These are phyloP conservation scores for Labeo catla DNA, from an alignment of 2,113 vertebrate genomes.

Conservation along the genomic window DNA sequence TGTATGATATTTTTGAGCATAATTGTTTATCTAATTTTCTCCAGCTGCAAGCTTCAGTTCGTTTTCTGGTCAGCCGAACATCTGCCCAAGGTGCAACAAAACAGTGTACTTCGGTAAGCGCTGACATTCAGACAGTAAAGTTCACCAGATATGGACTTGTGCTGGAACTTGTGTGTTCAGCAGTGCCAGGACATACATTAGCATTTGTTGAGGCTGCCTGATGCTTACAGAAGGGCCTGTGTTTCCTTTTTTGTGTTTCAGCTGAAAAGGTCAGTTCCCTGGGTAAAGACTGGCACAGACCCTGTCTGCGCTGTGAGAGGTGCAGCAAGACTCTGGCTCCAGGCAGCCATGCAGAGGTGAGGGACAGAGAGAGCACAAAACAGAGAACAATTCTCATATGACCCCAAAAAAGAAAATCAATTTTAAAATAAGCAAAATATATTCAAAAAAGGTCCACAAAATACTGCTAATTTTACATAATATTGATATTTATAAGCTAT, in stretches of 20 bases:
- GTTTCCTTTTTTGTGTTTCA: slow-evolving; percentile 59
- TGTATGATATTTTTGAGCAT: neutral
- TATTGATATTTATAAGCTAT: too few species aligned
- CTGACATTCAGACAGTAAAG: slow-evolving; percentile 27
- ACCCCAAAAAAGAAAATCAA: too few species aligned
- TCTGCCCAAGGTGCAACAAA: slow-evolving; percentile 92
- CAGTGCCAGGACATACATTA: slow-evolving; percentile 1
- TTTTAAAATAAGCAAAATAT: too few species aligned
- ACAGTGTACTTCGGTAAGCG: slow-evolving; percentile 93
- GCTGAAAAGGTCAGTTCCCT: slow-evolving; percentile 95
- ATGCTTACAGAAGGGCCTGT: neutral
- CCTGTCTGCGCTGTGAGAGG: slow-evolving; percentile 91
- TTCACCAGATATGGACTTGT: slow-evolving; percentile 20
- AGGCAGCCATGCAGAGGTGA: slow-evolving; percentile 90
- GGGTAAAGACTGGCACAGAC: slow-evolving; percentile 95
- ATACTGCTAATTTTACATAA: too few species aligned
- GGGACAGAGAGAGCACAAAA: too few species aligned
- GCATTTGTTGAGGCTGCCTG: slow-evolving; percentile 6
- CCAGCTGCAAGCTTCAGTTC: slow-evolving; percentile 91
- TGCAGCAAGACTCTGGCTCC: slow-evolving; percentile 90
- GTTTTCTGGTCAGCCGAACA: slow-evolving; percentile 89
- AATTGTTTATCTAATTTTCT: slow-evolving; percentile 31
- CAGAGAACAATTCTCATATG: too few species aligned
- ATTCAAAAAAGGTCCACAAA: too few species aligned
- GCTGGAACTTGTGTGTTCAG: neutral